phyloP scores from a whole-genome alignment of 2,888 invertebrate genomes.

The Lacanobia oleracea region DNA sequence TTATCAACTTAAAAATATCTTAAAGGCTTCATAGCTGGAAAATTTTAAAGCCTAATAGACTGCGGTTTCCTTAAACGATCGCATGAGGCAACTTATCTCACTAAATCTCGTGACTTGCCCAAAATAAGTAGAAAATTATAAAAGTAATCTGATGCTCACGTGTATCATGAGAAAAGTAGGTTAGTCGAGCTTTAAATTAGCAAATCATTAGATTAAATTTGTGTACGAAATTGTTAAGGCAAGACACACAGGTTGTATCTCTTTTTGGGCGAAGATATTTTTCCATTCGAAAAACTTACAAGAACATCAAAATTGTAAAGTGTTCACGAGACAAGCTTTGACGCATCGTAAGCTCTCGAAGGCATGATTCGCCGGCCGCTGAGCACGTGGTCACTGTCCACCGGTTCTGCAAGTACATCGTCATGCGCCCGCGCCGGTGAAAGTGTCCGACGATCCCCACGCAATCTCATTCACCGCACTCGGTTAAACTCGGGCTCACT shows the following conservation, averaged over 20 bases:
- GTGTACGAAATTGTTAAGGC: not conserved
- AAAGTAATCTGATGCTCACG: not conserved
- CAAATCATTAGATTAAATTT: conserved; percentile 1
- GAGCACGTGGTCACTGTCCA: conserved; percentile 67
- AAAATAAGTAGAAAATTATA: not conserved
- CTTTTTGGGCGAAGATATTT: not conserved
- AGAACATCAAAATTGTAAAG: not conserved
- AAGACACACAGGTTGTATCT: not conserved
- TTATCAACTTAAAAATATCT: conserved; percentile 26
- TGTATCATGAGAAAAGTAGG: not conserved
- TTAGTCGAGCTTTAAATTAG: not conserved
- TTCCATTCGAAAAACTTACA: not conserved
- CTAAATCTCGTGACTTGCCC: not conserved
- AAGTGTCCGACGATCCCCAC: conserved; percentile 80
- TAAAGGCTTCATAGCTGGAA: conserved; percentile 4
- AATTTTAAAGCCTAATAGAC: not conserved
- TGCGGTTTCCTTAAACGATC: not conserved
- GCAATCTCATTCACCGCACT: conserved; percentile 76
- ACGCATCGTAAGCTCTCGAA: conserved; percentile 21
- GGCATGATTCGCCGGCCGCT: conserved; percentile 19
- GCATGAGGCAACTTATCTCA: no score
- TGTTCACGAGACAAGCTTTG: not conserved
- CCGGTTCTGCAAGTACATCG: conserved; percentile 55
- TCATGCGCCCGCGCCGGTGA: conserved; percentile 74
- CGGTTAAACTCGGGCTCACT: conserved; percentile 78